Evolutionary conservation across 2,113 vertebrate species (phyloP).

Genomic region (Hydropotes inermis): DNA sequence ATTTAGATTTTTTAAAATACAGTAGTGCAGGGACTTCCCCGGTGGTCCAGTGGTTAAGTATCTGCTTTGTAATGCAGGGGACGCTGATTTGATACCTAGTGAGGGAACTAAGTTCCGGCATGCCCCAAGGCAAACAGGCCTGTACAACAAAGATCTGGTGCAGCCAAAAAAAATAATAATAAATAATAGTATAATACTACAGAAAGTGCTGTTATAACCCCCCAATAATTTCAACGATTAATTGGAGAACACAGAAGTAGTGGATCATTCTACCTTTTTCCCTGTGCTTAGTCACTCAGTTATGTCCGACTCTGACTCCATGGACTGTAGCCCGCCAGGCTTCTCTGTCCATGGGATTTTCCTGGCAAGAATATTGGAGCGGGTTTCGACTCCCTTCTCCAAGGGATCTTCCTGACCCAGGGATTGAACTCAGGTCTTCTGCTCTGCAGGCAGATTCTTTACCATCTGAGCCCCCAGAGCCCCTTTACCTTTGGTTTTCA

Average conservation of each 20-base stretch:
- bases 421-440: not conserved
- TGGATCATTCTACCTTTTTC: not conserved
- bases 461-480: not conserved
- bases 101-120: not conserved
- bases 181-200: not conserved
- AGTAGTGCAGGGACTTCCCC: not conserved
- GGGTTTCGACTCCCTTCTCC: not conserved
- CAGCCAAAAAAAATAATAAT: not conserved
- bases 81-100: accelerated
- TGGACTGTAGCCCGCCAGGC: not conserved
- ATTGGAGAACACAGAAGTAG: not conserved
- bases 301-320: accelerated
- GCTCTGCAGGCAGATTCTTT: not conserved
- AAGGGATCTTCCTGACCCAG: not conserved
- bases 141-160: not conserved
- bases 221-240: not conserved
- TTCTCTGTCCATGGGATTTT: not conserved
- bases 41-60: not conserved
- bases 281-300: not conserved
- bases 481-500: not conserved
- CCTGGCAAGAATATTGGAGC: not conserved
- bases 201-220: not conserved
- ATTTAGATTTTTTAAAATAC: not conserved
- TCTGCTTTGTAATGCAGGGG: not conserved
- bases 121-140: not conserved